Evolutionary conservation across 2,888 invertebrate species (phyloP).

Genomic region (Drosophila mercatorum): DNA sequence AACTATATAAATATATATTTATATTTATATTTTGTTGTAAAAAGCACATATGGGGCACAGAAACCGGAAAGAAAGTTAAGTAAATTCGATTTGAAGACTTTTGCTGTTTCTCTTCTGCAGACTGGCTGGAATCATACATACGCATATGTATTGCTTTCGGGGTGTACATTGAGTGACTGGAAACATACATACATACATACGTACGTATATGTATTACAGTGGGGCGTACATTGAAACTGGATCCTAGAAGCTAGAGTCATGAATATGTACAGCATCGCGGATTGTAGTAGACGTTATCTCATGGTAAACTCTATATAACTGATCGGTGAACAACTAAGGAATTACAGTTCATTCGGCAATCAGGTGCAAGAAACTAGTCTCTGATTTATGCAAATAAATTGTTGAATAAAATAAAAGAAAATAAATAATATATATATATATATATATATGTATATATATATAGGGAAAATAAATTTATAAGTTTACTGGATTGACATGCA

Average conservation of each 20-base stretch:
- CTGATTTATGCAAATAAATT: slow-evolving; percentile 57
- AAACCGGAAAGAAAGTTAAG: slow-evolving; percentile 14
- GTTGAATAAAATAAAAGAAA: slow-evolving; percentile 14
- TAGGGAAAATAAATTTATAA: slow-evolving; percentile 27
- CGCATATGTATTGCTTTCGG: slow-evolving; percentile 8
- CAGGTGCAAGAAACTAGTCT: slow-evolving; percentile 68
- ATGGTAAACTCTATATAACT: slow-evolving; percentile 13
- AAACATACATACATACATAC: slow-evolving; percentile 15
- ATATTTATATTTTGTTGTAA: slow-evolving; percentile 25
- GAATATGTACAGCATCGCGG: slow-evolving; percentile 23
- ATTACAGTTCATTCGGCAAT: slow-evolving; percentile 68
- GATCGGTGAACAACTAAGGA: slow-evolving; percentile 60
- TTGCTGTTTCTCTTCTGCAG: background rate
- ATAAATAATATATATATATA: slow-evolving; percentile 5
- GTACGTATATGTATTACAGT: slow-evolving; percentile 13
- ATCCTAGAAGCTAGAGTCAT: slow-evolving; percentile 7
- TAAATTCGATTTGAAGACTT: slow-evolving; percentile 12
- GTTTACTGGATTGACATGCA: slow-evolving; percentile 55
- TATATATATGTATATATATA: slow-evolving; percentile 13
- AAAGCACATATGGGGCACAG: slow-evolving; percentile 36
- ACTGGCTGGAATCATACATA: slow-evolving; percentile 13
- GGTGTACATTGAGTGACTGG: background rate
- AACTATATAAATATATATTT: slow-evolving; percentile 25
- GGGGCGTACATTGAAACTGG: background rate
- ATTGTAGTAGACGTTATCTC: background rate